Evolutionary conservation across 2,113 vertebrate species (phyloP).

Genomic region (Propithecus coquereli): DNA sequence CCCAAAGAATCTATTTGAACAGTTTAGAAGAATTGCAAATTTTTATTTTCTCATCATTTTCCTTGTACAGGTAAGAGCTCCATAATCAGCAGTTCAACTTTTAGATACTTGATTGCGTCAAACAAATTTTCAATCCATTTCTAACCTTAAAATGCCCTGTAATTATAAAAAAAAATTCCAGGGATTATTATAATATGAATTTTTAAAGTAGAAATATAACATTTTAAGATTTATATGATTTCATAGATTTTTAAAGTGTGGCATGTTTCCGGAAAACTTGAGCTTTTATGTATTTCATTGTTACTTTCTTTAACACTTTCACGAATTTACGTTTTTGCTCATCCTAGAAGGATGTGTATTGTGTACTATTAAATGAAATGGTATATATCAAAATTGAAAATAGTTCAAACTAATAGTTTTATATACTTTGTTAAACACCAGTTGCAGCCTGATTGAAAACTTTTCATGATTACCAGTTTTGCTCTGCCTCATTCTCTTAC

Average conservation of each 20-base stretch:
- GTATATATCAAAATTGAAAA: slow-evolving; percentile 1
- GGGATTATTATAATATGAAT: background rate
- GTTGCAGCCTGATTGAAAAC: slow-evolving; percentile 1
- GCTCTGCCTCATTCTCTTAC: background rate
- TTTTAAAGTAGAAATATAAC: slow-evolving; percentile 10
- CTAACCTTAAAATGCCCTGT: slow-evolving; percentile 12
- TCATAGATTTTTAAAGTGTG: slow-evolving; percentile 29
- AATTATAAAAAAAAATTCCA: slow-evolving; percentile 22
- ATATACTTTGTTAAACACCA: slow-evolving; percentile 7
- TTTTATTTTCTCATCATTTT: slow-evolving; percentile 99
- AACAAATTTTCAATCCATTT: background rate
- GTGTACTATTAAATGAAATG: background rate
- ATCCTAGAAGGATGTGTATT: background rate
- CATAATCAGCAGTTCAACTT: background rate
- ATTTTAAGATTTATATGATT: slow-evolving; percentile 12
- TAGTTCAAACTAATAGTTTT: slow-evolving; percentile 34
- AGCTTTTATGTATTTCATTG: background rate
- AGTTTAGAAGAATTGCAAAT: slow-evolving; percentile 99
- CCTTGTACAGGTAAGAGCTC: slow-evolving; percentile 93
- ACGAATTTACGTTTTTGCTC: background rate
- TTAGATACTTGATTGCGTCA: slow-evolving; percentile 25
- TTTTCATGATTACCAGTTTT: slow-evolving; percentile 3
- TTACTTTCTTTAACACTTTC: background rate
- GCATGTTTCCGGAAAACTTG: slow-evolving; percentile 21
- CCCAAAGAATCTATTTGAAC: slow-evolving; percentile 99